Evolutionary conservation across 2,113 vertebrate species (phyloP).

Genomic region (Bufo bufo): DNA sequence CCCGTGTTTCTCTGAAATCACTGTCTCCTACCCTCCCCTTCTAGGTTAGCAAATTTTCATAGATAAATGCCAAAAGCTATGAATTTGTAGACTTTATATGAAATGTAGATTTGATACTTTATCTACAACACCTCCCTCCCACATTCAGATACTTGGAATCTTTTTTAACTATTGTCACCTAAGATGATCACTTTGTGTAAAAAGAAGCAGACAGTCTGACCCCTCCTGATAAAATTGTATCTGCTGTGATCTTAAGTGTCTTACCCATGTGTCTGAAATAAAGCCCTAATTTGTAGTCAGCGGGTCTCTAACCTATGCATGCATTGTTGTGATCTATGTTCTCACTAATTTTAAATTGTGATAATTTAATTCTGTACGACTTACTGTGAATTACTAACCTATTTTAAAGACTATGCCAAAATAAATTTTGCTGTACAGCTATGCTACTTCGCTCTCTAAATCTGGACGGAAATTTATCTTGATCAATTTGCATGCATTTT

Average conservation of each 20-base stretch:
- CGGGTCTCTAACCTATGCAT: background rate
- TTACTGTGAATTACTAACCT: constrained; percentile 49
- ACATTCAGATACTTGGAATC: background rate
- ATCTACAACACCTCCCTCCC: background rate
- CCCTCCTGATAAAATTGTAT: background rate
- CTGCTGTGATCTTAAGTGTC: background rate
- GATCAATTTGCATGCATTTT: constrained; percentile 73
- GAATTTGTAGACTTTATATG: background rate
- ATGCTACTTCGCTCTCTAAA: constrained; percentile 67
- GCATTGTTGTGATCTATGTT: background rate
- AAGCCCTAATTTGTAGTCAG: background rate
- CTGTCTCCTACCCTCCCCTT: background rate
- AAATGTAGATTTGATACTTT: background rate
- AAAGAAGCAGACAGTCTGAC: background rate
- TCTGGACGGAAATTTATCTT: constrained; percentile 70
- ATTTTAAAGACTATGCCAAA: constrained; percentile 38
- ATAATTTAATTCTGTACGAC: background rate
- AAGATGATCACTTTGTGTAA: background rate
- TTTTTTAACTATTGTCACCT: background rate
- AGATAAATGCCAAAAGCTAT: background rate
- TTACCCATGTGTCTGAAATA: background rate
- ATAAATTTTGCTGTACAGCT: constrained; percentile 64
- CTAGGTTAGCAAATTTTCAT: background rate
- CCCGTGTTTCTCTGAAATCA: background rate
- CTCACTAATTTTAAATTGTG: constrained; percentile 19